Evolutionary conservation across 2,113 vertebrate species (phyloP).

Genomic region (Seriola dumerili): DNA sequence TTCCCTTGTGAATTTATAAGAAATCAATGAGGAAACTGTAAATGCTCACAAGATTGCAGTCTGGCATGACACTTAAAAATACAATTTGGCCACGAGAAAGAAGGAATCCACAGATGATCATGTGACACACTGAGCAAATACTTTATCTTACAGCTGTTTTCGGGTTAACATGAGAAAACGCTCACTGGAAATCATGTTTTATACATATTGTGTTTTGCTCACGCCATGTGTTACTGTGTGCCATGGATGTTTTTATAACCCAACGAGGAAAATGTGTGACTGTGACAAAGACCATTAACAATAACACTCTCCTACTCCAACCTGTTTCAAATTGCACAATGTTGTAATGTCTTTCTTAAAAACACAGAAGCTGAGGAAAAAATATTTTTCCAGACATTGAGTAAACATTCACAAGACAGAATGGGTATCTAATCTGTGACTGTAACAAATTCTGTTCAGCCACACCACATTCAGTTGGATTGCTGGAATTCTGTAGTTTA

Average conservation of each 20-base stretch:
- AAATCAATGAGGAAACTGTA: constrained; percentile 22
- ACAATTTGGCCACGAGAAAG: constrained; percentile 17
- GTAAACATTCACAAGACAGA: constrained; percentile 13
- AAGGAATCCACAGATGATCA: background rate
- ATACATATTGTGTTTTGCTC: background rate
- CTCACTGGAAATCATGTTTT: background rate
- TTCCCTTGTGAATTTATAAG: constrained; percentile 16
- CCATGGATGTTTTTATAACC: background rate
- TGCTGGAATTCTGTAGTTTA: background rate
- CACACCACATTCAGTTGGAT: background rate
- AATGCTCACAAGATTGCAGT: constrained; percentile 12
- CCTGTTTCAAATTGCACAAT: constrained; percentile 1
- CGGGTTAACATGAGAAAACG: background rate
- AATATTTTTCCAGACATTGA: constrained; percentile 9
- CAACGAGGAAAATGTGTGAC: constrained; percentile 28
- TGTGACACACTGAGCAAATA: background rate
- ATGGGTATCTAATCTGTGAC: constrained; percentile 1
- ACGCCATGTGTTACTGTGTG: background rate
- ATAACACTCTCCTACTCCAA: background rate
- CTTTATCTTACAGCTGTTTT: background rate
- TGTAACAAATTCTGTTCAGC: background rate
- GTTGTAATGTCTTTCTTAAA: constrained; percentile 1
- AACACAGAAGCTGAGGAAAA: background rate
- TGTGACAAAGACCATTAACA: background rate
- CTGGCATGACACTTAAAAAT: constrained; percentile 21